Evolutionary conservation across 2,113 vertebrate genomes (phyloP).

Genomic region (Mus spicilegus): DNA sequence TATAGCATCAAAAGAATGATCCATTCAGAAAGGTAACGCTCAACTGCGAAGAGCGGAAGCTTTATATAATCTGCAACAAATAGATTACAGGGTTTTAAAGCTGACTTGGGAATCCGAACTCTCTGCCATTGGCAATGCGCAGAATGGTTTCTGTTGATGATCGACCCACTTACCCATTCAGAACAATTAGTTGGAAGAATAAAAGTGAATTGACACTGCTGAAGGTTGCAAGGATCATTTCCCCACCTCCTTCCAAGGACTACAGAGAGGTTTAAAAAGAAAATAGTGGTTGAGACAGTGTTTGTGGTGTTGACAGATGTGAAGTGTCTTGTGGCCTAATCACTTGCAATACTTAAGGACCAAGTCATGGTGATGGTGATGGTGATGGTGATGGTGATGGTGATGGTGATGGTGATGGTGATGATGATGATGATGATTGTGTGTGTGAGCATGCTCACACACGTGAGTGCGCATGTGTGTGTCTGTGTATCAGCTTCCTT

Average conservation of each 20-base stretch:
- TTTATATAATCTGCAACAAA: neutral
- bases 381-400: too few relatives aligned
- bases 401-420: neutral
- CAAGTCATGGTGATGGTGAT: neutral
- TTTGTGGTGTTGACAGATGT: neutral
- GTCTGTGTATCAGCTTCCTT: neutral
- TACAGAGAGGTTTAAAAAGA: slow-evolving; percentile 24
- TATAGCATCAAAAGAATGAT: neutral
- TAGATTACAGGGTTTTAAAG: neutral
- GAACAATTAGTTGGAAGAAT: neutral
- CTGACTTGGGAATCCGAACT: neutral
- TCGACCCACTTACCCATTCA: neutral
- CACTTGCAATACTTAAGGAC: neutral
- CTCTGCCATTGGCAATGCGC: neutral
- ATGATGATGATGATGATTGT: too few relatives aligned
- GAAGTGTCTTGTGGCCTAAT: neutral
- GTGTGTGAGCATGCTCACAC: too few relatives aligned
- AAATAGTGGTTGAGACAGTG: neutral
- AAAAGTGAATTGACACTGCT: neutral
- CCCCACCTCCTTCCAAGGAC: neutral
- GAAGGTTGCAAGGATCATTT: neutral
- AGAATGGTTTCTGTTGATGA: neutral
- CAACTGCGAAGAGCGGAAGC: neutral
- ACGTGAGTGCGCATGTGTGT: neutral
- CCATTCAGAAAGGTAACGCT: too few relatives aligned